These are phyloP conservation scores for Peromyscus polionotus DNA, from an alignment of 2,113 vertebrate genomes.

Conservation along the genomic window DNA sequence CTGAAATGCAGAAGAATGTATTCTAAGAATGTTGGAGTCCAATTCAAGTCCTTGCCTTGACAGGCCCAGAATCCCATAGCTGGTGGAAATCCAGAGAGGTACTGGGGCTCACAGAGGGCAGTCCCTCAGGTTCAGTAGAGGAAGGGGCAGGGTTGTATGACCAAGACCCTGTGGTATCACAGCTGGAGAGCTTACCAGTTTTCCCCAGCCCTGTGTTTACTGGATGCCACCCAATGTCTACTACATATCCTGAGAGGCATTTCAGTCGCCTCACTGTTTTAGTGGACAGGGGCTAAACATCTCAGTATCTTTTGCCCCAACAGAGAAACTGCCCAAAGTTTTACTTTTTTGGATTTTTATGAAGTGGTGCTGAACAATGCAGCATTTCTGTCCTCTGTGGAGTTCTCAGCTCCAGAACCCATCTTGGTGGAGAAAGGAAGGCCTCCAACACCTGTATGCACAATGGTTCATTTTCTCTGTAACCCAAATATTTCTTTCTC, in stretches of 20 bases:
- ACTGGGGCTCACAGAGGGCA: not conserved
- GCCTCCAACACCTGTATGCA: not conserved
- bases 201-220: not conserved
- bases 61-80: not conserved
- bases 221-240: not conserved
- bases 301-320: not conserved
- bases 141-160: not conserved
- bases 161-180: not conserved
- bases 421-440: not conserved
- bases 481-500: not conserved
- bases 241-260: not conserved
- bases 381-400: not conserved
- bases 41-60: not conserved
- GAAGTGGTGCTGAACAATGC: not conserved
- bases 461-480: not conserved
- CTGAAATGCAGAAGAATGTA: not conserved
- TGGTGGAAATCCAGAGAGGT: not conserved
- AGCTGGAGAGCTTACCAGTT: not conserved
- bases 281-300: not conserved
- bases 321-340: not conserved
- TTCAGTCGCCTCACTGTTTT: not conserved
- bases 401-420: slow-evolving; percentile 4
- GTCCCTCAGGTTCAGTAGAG: not conserved
- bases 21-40: not conserved
- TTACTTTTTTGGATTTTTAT: not conserved